Evolutionary conservation across 2,797 vertebrate species (phyloP), one percentile per base, ranked within the genome.

Genomic region (Oreortyx pictus): DNA sequence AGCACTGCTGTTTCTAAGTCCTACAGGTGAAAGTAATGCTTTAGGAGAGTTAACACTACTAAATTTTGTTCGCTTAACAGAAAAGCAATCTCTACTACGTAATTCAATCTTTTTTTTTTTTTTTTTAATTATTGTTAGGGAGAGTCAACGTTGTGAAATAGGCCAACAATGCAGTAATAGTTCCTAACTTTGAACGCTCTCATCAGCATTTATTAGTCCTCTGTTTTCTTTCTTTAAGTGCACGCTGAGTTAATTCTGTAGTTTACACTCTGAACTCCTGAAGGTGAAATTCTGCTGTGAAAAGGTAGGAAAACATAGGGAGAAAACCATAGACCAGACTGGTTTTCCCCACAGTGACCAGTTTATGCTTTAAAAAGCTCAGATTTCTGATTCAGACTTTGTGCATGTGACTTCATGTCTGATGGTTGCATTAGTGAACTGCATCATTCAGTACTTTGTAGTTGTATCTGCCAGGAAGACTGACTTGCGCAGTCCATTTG

Each of bases 281-380:
- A 9, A 79, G 18, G 5, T 88, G 41, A 72, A n/a, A n/a, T 54
- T 56, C 68, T 43, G 22, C 50, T 25, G 20, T 43, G 50, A 71
- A 54, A 23, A 37, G 25, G 22, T 52, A 29, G 14, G 39, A n/a
- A 39, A 72, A 46, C 8, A 1, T 54, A 44, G 44, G 14, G 22
- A 2, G 0, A 5, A 27, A 65, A 74, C 37, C 0, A n/a, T 0
- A n/a, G 14, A 11, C 24, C 75, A 62, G 31, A 33, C 31, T 70
- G 8, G 0, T 44, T 77, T 81, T 94, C 27, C 19, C 37, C 4
- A 1, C 41, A 62, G 39, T 24, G 52, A 20, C 16, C 70, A 49
- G 41, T 15, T 59, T 43, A 43, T 80, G 41, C n/a, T 33, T 88
- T 74, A 47, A 79, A 84, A 76, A 44, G 9, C 39, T 61, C 66